phyloP scores from a whole-genome alignment of 2,888 invertebrate genomes.

The Tachina grossa region DNA sequence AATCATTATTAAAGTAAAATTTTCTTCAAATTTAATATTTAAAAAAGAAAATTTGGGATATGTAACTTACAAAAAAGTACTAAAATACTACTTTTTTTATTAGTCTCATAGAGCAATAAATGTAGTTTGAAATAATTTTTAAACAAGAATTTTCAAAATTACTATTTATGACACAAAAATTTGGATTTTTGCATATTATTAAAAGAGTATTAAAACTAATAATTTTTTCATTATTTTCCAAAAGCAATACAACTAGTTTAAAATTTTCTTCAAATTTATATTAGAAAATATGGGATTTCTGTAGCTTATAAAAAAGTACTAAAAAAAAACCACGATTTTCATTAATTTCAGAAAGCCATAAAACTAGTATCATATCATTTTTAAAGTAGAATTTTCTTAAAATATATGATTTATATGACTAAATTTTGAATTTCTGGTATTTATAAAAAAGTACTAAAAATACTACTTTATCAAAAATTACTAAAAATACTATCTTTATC shows the following conservation, averaged over 20 bases:
- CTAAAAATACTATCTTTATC: too few relatives aligned
- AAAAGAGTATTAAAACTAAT: too few relatives aligned
- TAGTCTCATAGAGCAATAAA: too few relatives aligned
- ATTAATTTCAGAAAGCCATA: neutral
- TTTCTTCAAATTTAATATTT: neutral
- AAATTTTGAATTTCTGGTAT: neutral
- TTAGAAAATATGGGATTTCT: neutral
- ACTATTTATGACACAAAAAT: neutral
- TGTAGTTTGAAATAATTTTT: too few relatives aligned
- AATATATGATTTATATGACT: neutral
- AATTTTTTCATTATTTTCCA: too few relatives aligned
- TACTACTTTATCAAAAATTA: neutral
- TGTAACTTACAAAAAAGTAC: neutral
- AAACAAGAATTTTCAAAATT: neutral
- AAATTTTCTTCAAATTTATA: neutral
- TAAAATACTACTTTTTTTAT: constrained; percentile 1
- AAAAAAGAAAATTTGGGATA: neutral
- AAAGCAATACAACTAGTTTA: too few relatives aligned
- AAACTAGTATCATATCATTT: too few relatives aligned
- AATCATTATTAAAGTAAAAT: too few relatives aligned
- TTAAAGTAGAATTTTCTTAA: neutral
- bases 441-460: constrained; percentile 7
- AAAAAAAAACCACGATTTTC: neutral
- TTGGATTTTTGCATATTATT: too few relatives aligned
- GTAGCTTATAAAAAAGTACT: neutral